Evolutionary conservation across 2,797 vertebrate species (phyloP).

Genomic region (Clamator glandarius): DNA sequence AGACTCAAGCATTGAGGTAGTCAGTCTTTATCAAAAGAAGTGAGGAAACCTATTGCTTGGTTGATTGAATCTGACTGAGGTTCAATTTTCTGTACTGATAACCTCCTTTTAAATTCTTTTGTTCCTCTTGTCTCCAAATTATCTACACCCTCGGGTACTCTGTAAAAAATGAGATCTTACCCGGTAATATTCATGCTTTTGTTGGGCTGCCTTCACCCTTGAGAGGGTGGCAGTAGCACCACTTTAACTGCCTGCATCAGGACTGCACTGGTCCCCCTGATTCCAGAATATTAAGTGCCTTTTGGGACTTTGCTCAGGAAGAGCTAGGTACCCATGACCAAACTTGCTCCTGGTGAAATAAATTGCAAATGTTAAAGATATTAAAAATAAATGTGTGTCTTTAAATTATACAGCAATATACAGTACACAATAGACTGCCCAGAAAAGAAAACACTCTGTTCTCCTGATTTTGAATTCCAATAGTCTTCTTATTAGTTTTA

Average conservation of each 20-base stretch:
- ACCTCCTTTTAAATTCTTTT: conserved; percentile 45
- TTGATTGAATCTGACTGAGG: conserved; percentile 34
- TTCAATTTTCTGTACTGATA: conserved; percentile 60
- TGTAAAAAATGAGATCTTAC: conserved; percentile 5
- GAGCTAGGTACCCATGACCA: background rate
- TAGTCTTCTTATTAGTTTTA: background rate
- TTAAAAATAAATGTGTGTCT: background rate
- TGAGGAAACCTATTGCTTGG: conserved; percentile 48
- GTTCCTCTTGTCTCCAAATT: conserved; percentile 45
- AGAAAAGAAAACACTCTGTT: background rate
- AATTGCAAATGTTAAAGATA: background rate
- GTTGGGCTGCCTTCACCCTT: background rate
- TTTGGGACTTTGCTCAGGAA: background rate
- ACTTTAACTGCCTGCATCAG: background rate
- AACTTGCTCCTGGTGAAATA: background rate
- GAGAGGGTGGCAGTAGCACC: background rate
- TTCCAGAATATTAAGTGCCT: background rate
- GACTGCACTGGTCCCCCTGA: background rate
- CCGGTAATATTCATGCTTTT: background rate
- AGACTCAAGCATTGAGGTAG: background rate
- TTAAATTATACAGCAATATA: background rate
- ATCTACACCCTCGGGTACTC: conserved; percentile 16
- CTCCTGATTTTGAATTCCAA: background rate
- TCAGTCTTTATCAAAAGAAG: background rate
- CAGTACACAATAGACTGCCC: background rate